Conservation (phyloP, 2,797 vertebrate species). For the Phrynocephalus forsythii region DNA sequence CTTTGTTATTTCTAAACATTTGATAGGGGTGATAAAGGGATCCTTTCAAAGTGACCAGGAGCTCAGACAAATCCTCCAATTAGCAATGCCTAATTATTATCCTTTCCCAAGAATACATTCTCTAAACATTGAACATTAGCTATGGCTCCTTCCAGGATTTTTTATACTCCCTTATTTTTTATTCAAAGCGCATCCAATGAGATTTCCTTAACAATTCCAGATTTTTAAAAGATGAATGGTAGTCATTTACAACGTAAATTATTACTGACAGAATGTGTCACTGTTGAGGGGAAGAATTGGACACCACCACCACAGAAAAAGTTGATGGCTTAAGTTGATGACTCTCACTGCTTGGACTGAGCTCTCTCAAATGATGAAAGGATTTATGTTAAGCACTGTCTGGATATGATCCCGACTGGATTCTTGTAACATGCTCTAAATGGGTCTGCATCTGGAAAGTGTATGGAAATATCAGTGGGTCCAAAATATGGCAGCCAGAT, state of each 20-base stretch:
- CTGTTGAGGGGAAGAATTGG: no score
- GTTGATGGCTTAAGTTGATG: no score
- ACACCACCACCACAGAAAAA: no score
- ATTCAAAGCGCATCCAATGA: background rate
- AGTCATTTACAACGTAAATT: background rate
- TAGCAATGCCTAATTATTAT: constrained; percentile 57
- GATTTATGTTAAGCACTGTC: no score
- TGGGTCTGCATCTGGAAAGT: no score
- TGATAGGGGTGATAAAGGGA: constrained; percentile 38
- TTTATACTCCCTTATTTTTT: background rate
- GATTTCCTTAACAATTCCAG: background rate
- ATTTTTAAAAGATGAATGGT: background rate
- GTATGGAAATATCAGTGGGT: no score
- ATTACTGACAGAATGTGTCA: no score
- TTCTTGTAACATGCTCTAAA: no score
- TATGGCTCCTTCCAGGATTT: background rate
- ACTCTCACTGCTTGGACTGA: no score
- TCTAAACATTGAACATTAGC: background rate
- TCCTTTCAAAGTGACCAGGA: constrained; percentile 35
- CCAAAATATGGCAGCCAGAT: no score
- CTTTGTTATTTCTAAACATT: constrained; percentile 42
- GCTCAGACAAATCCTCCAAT: constrained; percentile 53
- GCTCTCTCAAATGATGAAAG: no score
- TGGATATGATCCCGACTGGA: no score
- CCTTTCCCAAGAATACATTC: constrained; percentile 40